Evolutionary conservation across 2,113 vertebrate species (phyloP).

Genomic region (Myodes glareolus): DNA sequence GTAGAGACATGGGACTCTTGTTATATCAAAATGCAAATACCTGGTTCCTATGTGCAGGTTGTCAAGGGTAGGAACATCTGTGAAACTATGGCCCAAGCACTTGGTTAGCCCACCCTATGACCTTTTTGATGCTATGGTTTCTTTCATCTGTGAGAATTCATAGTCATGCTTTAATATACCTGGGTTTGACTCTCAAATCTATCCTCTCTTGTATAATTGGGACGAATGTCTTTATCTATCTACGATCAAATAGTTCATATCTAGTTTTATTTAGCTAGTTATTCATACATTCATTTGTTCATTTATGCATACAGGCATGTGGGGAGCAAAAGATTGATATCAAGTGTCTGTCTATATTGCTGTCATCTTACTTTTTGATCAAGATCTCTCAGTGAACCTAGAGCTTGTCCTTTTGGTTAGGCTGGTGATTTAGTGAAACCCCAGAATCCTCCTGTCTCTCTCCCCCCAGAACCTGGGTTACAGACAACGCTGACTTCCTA

Average conservation of each 20-base stretch:
- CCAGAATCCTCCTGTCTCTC: neutral
- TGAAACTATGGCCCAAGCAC: neutral
- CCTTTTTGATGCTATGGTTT: neutral
- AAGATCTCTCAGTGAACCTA: neutral
- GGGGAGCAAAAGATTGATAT: neutral
- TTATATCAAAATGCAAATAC: neutral
- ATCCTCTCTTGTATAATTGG: neutral
- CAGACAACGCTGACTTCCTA: neutral
- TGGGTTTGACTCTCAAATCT: neutral
- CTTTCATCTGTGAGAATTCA: neutral
- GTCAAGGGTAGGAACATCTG: neutral
- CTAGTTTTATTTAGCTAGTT: neutral
- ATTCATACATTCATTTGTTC: neutral
- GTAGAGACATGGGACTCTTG: neutral
- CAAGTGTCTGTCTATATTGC: neutral
- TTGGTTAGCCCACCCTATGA: fast-evolving
- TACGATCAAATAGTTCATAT: neutral
- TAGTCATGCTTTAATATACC: neutral
- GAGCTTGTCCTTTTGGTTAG: neutral
- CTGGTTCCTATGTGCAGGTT: neutral
- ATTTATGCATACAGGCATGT: neutral
- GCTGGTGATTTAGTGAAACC: neutral
- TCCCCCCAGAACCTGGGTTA: no score
- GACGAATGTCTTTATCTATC: neutral
- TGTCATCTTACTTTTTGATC: neutral